Evolutionary conservation across 2,113 vertebrate species (phyloP).

Genomic region (Cyprinodon tularosa): DNA sequence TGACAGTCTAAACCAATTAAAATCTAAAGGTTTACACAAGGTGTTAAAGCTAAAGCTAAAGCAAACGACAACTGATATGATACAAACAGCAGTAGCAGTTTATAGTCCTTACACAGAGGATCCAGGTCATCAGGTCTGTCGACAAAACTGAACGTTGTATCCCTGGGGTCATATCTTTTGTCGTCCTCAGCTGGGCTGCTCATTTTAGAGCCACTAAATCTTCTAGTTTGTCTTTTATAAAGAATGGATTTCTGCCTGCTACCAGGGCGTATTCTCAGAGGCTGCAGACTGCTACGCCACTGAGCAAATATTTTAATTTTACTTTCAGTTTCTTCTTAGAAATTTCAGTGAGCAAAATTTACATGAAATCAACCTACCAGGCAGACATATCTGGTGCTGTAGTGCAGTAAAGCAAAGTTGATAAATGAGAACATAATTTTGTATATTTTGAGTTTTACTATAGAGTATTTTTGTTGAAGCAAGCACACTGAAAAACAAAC

Average conservation of each 20-base stretch:
- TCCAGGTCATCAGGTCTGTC: slow-evolving; percentile 67
- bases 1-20: too few species aligned
- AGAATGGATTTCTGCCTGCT: background rate
- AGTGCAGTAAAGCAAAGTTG: background rate
- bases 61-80: background rate
- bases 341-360: background rate
- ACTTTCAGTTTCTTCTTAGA: background rate
- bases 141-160: slow-evolving; percentile 73
- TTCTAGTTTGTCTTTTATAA: accelerated
- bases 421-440: background rate
- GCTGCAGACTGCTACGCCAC: background rate
- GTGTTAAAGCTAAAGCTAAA: background rate
- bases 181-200: background rate
- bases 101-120: slow-evolving; percentile 25
- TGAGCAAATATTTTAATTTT: background rate
- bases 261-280: background rate
- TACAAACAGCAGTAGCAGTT: accelerated
- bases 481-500: background rate
- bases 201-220: slow-evolving; percentile 23
- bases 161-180: slow-evolving; percentile 64
- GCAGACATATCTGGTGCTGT: background rate
- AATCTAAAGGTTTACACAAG: background rate
- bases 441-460: too few species aligned
- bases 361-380: background rate
- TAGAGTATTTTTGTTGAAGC: background rate